Evolutionary conservation across 2,888 invertebrate genomes (phyloP), one percentile per base, ranked within the genome.

Genomic region (Scrobipalpa costella): DNA sequence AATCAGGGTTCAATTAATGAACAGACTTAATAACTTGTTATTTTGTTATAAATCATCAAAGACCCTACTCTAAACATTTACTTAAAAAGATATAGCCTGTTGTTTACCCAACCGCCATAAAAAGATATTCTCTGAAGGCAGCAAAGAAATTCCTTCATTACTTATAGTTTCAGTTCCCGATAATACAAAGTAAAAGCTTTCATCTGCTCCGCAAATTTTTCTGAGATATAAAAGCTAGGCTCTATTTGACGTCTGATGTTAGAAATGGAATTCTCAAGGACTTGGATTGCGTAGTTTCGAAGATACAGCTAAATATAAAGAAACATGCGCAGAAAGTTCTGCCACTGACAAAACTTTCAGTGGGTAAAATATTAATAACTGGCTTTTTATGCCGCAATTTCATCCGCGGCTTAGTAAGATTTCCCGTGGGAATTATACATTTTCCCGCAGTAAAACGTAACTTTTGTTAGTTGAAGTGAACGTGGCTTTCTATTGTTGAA

Each of bases 211-310:
- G 50, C 19, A 9, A 50, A 19, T 50, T 50, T 11, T 21, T 50
- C 21, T 19, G 13, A 50, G 50, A 50, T 21, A 50, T 50, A 50
- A 50, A 50, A 50, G 19, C 50, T 50, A 50, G 19, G 50, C 50
- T 17, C 21, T 49, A 49, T 49, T 49, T 11, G 50, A 50, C 50
- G 19, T 11, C 50, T 50, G 50, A 50, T 50, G 50, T 50, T 19
- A 50, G 11, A 11, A 50, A 7, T 49, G 38, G 38, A 11, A 38
- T 38, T 38, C n/a, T n/a, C n/a, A n/a, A 38, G 11, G 38, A 11
- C 38, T 11, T 11, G 9, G 38, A 38, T 7, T 38, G 11, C 38
- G 11, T 38, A n/a, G n/a, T n/a, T n/a, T n/a, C n/a, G n/a, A n/a
- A n/a, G n/a, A n/a, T n/a, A n/a, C n/a, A n/a, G n/a, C n/a, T n/a